phyloP scores from a whole-genome alignment of 2,888 invertebrate genomes.

The Acronicta alni region DNA sequence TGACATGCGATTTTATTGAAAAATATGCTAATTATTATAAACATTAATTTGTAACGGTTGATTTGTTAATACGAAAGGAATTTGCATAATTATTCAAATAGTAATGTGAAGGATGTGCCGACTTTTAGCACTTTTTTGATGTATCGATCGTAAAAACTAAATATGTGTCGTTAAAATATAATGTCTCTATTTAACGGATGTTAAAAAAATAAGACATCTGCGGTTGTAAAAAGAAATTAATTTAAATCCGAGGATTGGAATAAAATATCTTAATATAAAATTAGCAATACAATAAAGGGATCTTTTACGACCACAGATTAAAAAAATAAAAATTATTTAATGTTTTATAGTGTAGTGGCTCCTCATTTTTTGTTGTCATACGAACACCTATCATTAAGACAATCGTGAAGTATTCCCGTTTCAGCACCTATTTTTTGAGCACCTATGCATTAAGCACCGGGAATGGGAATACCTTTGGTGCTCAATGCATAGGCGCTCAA shows the following conservation, averaged over 20 bases:
- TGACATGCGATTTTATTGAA: conserved; percentile 84
- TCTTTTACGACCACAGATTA: conserved; percentile 15
- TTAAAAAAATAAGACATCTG: conserved; percentile 68
- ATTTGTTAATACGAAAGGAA: conserved; percentile 81
- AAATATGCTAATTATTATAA: conserved; percentile 85
- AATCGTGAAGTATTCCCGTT: too few relatives aligned
- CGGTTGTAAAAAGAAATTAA: conserved; percentile 66
- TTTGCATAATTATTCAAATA: conserved; percentile 79
- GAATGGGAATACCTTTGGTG: too few relatives aligned
- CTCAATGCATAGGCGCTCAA: too few relatives aligned
- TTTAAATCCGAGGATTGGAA: conserved; percentile 39
- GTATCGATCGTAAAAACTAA: conserved; percentile 79
- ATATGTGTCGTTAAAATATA: conserved; percentile 67
- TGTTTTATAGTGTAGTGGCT: background rate
- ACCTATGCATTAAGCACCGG: too few relatives aligned
- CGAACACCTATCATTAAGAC: too few relatives aligned
- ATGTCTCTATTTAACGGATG: conserved; percentile 68
- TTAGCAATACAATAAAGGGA: conserved; percentile 10
- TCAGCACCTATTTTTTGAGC: too few relatives aligned
- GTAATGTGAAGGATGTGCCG: conserved; percentile 58
- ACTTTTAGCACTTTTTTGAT: conserved; percentile 83
- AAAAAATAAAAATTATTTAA: conserved; percentile 30
- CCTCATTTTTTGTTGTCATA: background rate
- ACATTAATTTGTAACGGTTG: conserved; percentile 89
- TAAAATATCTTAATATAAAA: conserved; percentile 3